Evolutionary conservation across 2,797 vertebrate species (phyloP), one percentile per base, ranked within the genome.

Genomic region (Spinus pinus): DNA sequence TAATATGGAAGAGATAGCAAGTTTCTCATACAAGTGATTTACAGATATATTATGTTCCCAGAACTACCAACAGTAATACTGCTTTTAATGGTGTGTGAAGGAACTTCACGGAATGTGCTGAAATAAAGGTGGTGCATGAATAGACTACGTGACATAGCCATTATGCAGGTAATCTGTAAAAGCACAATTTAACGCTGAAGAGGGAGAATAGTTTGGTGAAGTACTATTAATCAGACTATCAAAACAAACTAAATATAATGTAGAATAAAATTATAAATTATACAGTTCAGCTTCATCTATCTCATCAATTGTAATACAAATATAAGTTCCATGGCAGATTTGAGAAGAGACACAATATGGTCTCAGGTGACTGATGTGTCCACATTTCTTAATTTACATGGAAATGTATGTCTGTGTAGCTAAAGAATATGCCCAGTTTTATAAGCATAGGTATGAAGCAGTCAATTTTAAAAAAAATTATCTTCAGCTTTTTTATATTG

Each of bases 391-490:
- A 30, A n/a, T 61, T 69, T 24, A 72, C 6, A 2, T 9, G 39
- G 28, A 88, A 91, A 72, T 35, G 3, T 51, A 8, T 25, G 2
- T 30, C 20, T 31, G 3, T 54, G 27, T 15, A 69, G 11, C 30
- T 56, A 39, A 69, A 65, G 20, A 13, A 44, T 41, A 44, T 81
- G 18, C 42, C 16, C 12, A 12, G 35, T 56, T 82, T 69, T 57
- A 65, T 23, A 88, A 49, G 25, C 22, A 17, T n/a, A 27, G 12
- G 10, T 51, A 69, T 69, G 54, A 53, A 53, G 46, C 24, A 54
- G 11, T 47, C 7, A 25, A 1, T 61, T 47, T 61, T 35, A 4
- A 0, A 2, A 49, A 70, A 75, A 50, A 22, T 3, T 5, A 39
- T 18, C 27, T 58, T 56, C 33, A 73, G 2, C 14, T 30, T 81